Percentiles rank a stretch among this genome's conserved stretches.
phyloP scores from a whole-genome alignment of 2,113 vertebrate species.

The Mobula hypostoma region DNA sequence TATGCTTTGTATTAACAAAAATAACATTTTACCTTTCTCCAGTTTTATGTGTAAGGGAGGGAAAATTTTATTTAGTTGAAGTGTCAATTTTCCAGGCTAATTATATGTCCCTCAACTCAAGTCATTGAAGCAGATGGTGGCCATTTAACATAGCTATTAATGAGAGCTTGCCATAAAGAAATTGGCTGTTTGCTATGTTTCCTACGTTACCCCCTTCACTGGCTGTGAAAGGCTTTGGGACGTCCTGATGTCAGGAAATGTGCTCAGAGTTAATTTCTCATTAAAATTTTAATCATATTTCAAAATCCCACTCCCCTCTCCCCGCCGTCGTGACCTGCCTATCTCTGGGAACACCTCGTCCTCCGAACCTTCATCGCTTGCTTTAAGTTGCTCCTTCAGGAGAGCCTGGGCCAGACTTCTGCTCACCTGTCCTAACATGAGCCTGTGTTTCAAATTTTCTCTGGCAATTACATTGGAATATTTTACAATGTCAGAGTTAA shows the following conservation, averaged over 20 bases:
- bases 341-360: background rate
- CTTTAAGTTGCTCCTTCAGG: background rate
- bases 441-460: background rate
- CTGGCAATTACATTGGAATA: no score
- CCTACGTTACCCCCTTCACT: no score
- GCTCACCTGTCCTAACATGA: background rate
- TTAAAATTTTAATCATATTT: no score
- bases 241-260: no score
- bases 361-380: background rate
- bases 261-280: no score
- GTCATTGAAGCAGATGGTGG: background rate
- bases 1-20: background rate
- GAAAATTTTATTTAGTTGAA: constrained; percentile 5
- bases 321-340: background rate
- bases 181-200: background rate
- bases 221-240: no score
- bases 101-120: background rate
- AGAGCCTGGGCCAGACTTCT: background rate
- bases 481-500: background rate
- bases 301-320: no score
- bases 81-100: background rate
- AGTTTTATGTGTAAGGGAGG: background rate
- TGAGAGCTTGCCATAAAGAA: background rate
- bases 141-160: background rate
- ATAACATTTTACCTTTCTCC: background rate